Conservation (phyloP, 2,888 invertebrate species). For the Tipula unca region DNA sequence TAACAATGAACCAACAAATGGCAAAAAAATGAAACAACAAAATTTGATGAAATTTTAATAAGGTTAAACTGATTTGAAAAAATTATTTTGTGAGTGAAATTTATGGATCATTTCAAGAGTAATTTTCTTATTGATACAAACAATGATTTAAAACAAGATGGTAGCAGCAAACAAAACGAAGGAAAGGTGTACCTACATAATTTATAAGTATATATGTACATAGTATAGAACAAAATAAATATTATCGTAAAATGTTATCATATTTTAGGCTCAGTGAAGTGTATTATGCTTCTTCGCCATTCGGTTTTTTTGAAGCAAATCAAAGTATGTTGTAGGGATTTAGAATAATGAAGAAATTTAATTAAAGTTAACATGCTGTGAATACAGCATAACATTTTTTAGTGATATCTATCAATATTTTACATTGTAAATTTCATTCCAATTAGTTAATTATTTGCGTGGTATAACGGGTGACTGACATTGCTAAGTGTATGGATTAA, state of each 20-base stretch:
- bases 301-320: background rate
- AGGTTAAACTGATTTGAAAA: slow-evolving; percentile 1
- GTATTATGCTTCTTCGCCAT: background rate
- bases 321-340: background rate
- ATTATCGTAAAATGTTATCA: background rate
- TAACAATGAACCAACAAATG: background rate
- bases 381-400: background rate
- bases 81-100: background rate
- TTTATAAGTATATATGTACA: too few species aligned
- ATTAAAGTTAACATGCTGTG: background rate
- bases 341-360: background rate
- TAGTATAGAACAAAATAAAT: background rate
- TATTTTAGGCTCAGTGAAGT: background rate
- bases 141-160: background rate
- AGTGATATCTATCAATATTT: too few species aligned
- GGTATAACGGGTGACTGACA: too few species aligned
- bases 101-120: background rate
- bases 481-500: too few species aligned
- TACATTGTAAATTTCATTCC: too few species aligned
- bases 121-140: background rate
- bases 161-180: background rate
- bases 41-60: background rate
- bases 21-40: background rate
- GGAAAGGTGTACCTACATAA: background rate
- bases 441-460: too few species aligned